Conservation (phyloP, 2,797 vertebrate species). For the Schizopygopsis pylzovi region DNA sequence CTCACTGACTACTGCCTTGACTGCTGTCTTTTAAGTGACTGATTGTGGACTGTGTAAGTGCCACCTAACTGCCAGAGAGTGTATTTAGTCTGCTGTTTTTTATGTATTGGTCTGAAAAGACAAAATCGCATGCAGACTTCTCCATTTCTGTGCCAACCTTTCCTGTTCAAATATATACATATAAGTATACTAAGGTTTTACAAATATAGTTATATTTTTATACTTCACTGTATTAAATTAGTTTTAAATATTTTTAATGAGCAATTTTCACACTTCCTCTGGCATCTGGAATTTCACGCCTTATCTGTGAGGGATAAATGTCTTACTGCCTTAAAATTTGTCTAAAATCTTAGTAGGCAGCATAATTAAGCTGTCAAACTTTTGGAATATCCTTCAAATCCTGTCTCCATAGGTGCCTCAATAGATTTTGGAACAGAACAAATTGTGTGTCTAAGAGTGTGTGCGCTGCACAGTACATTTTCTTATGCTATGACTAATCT, state of each 20-base stretch:
- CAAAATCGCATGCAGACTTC: not conserved
- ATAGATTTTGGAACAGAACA: not conserved
- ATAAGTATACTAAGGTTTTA: not conserved
- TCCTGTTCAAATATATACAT: not conserved
- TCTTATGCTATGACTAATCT: slow-evolving; percentile 37
- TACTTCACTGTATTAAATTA: not conserved
- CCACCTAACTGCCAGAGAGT: not conserved
- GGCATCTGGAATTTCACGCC: not conserved
- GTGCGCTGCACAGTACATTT: not conserved
- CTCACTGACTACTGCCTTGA: not conserved
- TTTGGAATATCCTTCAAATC: not conserved
- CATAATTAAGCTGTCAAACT: not conserved
- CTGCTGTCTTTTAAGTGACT: slow-evolving; percentile 16
- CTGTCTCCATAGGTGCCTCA: not conserved
- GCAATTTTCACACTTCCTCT: not conserved
- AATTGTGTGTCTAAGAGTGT: not conserved
- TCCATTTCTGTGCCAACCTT: not conserved
- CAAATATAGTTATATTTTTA: not conserved
- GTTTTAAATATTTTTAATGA: not conserved
- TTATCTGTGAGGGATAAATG: not conserved
- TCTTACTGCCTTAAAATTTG: not conserved
- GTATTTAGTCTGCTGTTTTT: not conserved
- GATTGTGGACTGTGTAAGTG: not conserved
- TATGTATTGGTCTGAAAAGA: not conserved
- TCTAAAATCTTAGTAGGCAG: not conserved